Evolutionary conservation across 2,113 vertebrate species (phyloP).

Genomic region (Passer montanus): DNA sequence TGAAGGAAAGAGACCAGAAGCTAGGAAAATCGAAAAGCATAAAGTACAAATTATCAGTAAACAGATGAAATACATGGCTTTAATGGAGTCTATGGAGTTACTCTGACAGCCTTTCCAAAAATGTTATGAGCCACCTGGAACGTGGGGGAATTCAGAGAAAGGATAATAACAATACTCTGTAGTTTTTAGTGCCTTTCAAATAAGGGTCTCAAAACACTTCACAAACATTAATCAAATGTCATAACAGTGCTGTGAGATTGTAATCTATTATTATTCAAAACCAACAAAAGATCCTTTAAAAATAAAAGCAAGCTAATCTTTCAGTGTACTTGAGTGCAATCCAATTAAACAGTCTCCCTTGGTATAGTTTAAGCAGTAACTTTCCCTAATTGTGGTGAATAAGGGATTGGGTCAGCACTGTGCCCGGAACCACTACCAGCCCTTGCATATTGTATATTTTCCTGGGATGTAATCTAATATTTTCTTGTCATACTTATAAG

Average conservation of each 20-base stretch:
- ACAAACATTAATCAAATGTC: constrained; percentile 22
- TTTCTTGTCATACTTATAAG: not conserved
- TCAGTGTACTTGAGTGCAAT: not conserved
- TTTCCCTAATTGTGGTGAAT: fast-evolving
- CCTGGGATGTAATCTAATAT: not conserved
- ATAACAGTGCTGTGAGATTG: not conserved
- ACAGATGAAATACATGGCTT: not conserved
- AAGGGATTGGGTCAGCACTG: not conserved
- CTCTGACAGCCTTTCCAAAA: constrained; percentile 35
- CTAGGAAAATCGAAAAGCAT: not conserved
- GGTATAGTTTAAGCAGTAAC: not conserved
- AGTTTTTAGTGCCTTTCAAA: constrained; percentile 38
- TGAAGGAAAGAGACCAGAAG: not conserved
- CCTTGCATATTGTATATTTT: fast-evolving
- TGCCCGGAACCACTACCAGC: not conserved
- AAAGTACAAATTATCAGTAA: not conserved
- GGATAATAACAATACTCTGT: constrained; percentile 6
- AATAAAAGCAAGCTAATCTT: not conserved
- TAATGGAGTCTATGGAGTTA: not conserved
- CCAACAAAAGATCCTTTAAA: not conserved
- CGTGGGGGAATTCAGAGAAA: constrained; percentile 36
- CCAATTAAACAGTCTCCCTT: not conserved
- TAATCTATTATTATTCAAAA: not conserved
- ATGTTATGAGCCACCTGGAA: constrained; percentile 17
- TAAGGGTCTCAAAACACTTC: constrained; percentile 30